Evolutionary conservation across 2,888 invertebrate genomes (phyloP).

Genomic region (Phaonia tiefii): DNA sequence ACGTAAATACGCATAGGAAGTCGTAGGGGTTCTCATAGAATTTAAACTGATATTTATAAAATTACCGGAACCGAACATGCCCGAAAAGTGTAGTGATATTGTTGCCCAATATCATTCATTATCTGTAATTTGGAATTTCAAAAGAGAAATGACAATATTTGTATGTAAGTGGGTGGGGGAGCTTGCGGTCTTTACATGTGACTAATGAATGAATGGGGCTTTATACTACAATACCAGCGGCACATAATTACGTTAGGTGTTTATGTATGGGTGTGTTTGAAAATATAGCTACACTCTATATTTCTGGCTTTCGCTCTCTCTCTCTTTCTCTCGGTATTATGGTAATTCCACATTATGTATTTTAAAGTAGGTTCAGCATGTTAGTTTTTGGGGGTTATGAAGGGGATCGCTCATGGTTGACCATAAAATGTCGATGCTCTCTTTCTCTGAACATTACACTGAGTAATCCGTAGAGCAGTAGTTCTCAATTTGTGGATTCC

Average conservation of each 20-base stretch:
- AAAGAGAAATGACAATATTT: too few species aligned
- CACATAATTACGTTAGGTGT: slow-evolving; percentile 60
- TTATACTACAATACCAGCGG: slow-evolving; percentile 17
- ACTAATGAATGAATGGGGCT: slow-evolving; percentile 14
- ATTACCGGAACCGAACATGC: too few species aligned
- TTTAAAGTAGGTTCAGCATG: slow-evolving; percentile 44
- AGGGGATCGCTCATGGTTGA: slow-evolving; percentile 44
- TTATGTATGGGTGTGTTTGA: slow-evolving; percentile 44
- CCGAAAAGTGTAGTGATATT: too few species aligned
- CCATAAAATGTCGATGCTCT: slow-evolving; percentile 35
- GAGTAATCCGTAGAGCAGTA: not conserved
- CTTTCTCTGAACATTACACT: slow-evolving; percentile 16
- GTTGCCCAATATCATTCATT: too few species aligned
- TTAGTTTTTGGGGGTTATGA: slow-evolving; percentile 51
- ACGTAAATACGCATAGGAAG: too few species aligned
- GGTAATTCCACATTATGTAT: slow-evolving; percentile 18
- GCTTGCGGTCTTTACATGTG: slow-evolving; percentile 6
- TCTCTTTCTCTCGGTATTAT: slow-evolving; percentile 9
- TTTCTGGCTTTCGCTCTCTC: slow-evolving; percentile 24
- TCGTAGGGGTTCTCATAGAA: too few species aligned
- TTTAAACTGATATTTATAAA: too few species aligned
- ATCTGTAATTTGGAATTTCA: too few species aligned
- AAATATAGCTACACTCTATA: slow-evolving; percentile 47
- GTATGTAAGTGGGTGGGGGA: not conserved
- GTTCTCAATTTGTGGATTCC: too few species aligned